Evolutionary conservation across 2,888 invertebrate species (phyloP), one percentile per base, ranked within the genome.

Genomic region (Sepiola atlantica): DNA sequence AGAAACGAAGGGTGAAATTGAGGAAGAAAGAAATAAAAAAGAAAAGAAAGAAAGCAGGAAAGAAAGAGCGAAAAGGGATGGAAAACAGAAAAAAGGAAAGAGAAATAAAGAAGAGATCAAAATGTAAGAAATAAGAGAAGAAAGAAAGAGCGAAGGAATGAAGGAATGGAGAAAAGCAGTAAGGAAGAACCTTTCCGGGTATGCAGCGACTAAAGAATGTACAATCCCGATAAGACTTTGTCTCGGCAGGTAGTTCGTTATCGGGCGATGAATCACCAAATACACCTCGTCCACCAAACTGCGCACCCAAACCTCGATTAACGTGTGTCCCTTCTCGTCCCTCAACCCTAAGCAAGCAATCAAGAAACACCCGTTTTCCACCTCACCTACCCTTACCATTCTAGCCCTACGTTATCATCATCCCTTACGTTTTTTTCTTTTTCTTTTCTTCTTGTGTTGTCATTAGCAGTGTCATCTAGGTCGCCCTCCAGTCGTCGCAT

Each of bases 241-340:
- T 77, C n/a, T 77, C n/a, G n/a, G 32, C 77, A 77, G 77, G 77
- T 77, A 77, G n/a, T 77, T n/a, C 77, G 77, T 77, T 77, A 32
- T 77, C 77, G n/a, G 77, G 16, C 77, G 77, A 77, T 77, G 77
- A 77, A 77, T 77, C 77, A 77, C n/a, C 77, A 77, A 24, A 57
- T 21, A 24, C 20, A 21, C 6, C 32, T 16, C 32, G 4, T 2
- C 12, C n/a, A 0, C 77, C 77, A 10, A 6, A n/a, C 77, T 77
- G 45, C 32, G 12, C 18, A n/a, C 4, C 12, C n/a, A 1, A 45
- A 45, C 32, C 14, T 16, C 77, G 10, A 32, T 77, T 77, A 32
- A 45, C 16, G 0, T n/a, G n/a, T n/a, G 77, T 77, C 77, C n/a
- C n/a, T 18, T n/a, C 77, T 77, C n/a, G 77, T 77, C 77, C n/a